These are phyloP conservation scores for Drosophila macrospina DNA, from an alignment of 2,888 invertebrate genomes.

Conservation along the genomic window DNA sequence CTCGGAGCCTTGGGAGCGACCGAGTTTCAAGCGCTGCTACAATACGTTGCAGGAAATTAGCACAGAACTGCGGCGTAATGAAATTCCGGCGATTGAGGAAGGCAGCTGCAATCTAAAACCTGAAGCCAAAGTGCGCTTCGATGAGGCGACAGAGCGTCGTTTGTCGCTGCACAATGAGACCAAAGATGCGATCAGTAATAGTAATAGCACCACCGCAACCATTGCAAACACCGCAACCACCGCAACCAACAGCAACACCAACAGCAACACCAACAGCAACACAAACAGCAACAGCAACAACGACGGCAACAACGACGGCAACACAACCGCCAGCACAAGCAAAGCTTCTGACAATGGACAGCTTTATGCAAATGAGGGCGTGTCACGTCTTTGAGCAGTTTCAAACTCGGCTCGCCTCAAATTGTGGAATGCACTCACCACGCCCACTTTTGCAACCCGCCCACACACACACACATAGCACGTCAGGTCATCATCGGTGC, in stretches of 20 bases:
- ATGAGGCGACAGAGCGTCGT: constrained; percentile 38
- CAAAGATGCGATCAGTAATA: constrained; percentile 38
- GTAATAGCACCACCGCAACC: background rate
- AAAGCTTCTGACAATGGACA: constrained; percentile 43
- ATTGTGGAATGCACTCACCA: constrained; percentile 8
- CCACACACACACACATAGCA: constrained; percentile 4
- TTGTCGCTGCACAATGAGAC: constrained; percentile 38
- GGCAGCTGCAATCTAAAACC: constrained; percentile 7
- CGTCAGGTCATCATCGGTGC: background rate
- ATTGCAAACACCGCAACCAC: background rate
- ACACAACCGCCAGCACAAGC: background rate
- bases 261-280: background rate
- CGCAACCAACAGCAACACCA: background rate
- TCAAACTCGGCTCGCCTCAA: background rate
- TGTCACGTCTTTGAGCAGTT: constrained; percentile 72
- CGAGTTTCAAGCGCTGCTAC: constrained; percentile 93
- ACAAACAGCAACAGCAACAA: background rate
- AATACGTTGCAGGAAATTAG: constrained; percentile 84
- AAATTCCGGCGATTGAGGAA: constrained; percentile 15
- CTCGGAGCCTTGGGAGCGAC: constrained; percentile 92
- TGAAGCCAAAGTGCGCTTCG: constrained; percentile 64
- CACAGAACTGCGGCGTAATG: constrained; percentile 69
- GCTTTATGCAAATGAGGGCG: constrained; percentile 77
- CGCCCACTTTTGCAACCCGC: constrained; percentile 6
- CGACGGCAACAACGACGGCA: background rate